Base-by-base conservation (phyloP, 2,113 vertebrate genomes). In the Agapornis roseicollis region DNA sequence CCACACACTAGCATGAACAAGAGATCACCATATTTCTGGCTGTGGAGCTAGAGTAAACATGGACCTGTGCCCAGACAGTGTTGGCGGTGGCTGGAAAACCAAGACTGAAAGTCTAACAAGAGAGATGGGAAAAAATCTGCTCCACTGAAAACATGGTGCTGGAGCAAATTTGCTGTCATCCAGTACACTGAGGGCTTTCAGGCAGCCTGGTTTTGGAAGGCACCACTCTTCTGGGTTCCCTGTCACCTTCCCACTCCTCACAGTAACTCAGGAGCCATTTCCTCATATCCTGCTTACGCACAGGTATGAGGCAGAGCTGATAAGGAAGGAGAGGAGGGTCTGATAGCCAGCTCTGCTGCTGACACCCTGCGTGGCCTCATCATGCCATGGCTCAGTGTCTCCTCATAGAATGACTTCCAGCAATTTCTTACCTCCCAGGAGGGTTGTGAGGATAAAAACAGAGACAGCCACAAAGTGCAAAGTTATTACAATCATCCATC, bases 11-110 rank as follows among this genome's bases (percentile, higher is more conserved):
- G 63, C 52, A 65, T 37, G 63, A 94, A 89, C 80, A 83, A 95
- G 88, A 90, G 77, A 85, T 89, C 31, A 60, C 93, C 93, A 58
- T 95, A 95, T 92, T 96, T 92, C 94, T 96, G 95, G 90, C 86
- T 94, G 77, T 76, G 71, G 96, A 96, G 90, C 84, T 92, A 72
- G 44, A 85, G 66, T 90, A 96, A 97, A 95, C 93, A 93, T 93
- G 95, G 95, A 79, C 37, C 53, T 58, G 73, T 92, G 96, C 96
- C 96, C 86, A 97, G 93, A 92, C 77, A 93, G 83, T 79, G 90
- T 11, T 95, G 89, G 91, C 53, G 0, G 89, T 85, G 91, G 73
- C 81, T 94, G 56, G 84, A 95, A 95, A 92, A 92, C 87, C 91
- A 94, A 90, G 72, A 68, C 50, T 80, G 46, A 63, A 65, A 83